These are phyloP conservation scores for Ahaetulla prasina DNA, from an alignment of 2,113 vertebrate genomes.

Conservation along the genomic window DNA sequence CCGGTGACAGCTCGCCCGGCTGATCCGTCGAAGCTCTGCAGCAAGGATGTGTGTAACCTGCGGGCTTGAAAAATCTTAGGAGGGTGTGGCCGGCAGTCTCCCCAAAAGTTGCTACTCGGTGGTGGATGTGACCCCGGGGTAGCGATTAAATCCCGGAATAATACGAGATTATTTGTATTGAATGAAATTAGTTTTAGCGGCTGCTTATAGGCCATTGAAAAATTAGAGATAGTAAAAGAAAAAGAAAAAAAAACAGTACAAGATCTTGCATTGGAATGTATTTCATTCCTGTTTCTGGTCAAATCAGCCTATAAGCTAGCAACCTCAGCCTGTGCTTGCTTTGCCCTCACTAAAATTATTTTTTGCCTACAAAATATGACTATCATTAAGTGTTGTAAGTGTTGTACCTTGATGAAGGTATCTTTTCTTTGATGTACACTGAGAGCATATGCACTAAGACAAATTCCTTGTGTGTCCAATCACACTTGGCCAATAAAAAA, in stretches of 20 bases:
- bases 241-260: neutral
- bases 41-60: neutral
- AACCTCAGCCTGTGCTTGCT: neutral
- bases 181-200: neutral
- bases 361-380: neutral
- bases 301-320: neutral
- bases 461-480: too few relatives aligned
- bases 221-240: neutral
- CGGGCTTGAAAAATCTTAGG: neutral
- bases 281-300: neutral
- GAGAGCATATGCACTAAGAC: too few relatives aligned
- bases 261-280: neutral
- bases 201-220: neutral
- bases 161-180: neutral
- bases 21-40: neutral
- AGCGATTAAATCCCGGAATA: neutral
- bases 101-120: neutral
- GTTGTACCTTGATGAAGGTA: too few relatives aligned
- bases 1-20: neutral
- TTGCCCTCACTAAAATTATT: neutral
- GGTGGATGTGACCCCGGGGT: neutral
- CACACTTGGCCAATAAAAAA: too few relatives aligned
- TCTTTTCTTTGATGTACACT: too few relatives aligned
- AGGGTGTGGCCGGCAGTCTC: neutral
- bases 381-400: too few relatives aligned